Evolutionary conservation across 1,140 invertebrate genomes (phyloP).

Genomic region (Phymorhynchus buccinoides): DNA sequence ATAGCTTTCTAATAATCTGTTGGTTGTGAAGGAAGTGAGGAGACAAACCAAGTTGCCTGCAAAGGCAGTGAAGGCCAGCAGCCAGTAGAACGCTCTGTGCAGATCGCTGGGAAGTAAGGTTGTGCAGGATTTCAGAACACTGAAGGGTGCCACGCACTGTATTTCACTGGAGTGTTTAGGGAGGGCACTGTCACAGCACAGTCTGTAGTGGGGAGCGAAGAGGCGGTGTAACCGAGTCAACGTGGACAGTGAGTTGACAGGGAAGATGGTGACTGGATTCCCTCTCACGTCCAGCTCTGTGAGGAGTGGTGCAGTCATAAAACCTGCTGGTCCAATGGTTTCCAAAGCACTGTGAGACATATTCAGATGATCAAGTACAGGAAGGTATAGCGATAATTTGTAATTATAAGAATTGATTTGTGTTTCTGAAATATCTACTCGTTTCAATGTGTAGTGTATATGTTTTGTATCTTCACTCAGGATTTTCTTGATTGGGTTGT

Average conservation of each 20-base stretch:
- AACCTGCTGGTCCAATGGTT: not conserved
- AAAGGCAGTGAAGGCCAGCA: slow-evolving; percentile 43
- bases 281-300: not conserved
- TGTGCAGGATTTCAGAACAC: slow-evolving; percentile 52
- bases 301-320: not conserved
- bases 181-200: slow-evolving; percentile 48
- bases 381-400: not conserved
- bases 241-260: not conserved
- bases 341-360: not conserved
- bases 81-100: slow-evolving; percentile 46
- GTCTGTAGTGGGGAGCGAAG: slow-evolving; percentile 36
- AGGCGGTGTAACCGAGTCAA: slow-evolving; percentile 18
- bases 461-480: slow-evolving; percentile 2
- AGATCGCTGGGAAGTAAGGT: slow-evolving; percentile 43
- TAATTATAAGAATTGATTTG: not conserved
- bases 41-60: slow-evolving; percentile 45
- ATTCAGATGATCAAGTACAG: not conserved
- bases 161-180: slow-evolving; percentile 10
- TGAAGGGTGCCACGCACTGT: slow-evolving; percentile 26
- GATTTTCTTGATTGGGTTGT: slow-evolving; percentile 3
- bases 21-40: no score
- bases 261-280: not conserved
- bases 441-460: not conserved
- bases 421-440: not conserved
- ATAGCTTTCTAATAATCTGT: no score